These are phyloP conservation scores for Furcifer pardalis DNA, from an alignment of 2,797 vertebrate species.

Conservation along the genomic window DNA sequence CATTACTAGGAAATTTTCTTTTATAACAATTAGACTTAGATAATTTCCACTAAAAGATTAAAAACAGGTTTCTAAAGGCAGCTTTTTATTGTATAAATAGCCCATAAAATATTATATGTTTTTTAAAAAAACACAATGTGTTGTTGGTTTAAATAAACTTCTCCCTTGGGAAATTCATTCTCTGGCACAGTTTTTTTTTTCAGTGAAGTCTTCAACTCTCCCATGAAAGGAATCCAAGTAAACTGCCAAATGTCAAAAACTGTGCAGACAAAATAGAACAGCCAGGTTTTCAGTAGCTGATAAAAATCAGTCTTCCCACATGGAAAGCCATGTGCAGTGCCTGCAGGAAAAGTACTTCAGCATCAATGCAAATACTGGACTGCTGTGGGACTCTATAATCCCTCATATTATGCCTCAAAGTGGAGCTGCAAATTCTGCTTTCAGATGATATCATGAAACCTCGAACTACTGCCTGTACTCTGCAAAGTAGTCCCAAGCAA, in stretches of 20 bases:
- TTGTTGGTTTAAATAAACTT: not conserved
- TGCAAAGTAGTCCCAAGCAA: not conserved
- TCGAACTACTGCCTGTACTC: not conserved
- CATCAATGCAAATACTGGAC: slow-evolving; percentile 5
- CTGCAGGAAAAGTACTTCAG: not conserved
- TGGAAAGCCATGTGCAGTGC: not conserved
- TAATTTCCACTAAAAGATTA: slow-evolving; percentile 9
- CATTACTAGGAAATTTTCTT: slow-evolving; percentile 4
- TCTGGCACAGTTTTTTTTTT: slow-evolving; percentile 36
- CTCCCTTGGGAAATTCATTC: slow-evolving; percentile 34
- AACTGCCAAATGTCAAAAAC: slow-evolving; percentile 41
- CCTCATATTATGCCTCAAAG: not conserved
- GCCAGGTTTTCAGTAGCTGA: not conserved
- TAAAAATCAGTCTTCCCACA: slow-evolving; percentile 28
- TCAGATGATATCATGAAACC: not conserved
- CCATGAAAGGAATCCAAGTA: slow-evolving; percentile 43
- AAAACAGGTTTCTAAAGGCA: slow-evolving; percentile 28
- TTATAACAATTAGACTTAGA: not conserved
- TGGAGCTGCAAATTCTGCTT: not conserved
- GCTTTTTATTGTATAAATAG: slow-evolving; percentile 62
- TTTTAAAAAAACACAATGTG: slow-evolving; percentile 11
- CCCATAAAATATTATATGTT: slow-evolving; percentile 18
- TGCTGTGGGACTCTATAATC: not conserved
- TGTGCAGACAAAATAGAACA: slow-evolving; percentile 49
- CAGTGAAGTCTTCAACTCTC: slow-evolving; percentile 33